Percentiles rank a stretch among this genome's conserved stretches.
Evolutionary conservation across 2,888 invertebrate species (phyloP).

Genomic region (Hirtodrosophila duncani): DNA sequence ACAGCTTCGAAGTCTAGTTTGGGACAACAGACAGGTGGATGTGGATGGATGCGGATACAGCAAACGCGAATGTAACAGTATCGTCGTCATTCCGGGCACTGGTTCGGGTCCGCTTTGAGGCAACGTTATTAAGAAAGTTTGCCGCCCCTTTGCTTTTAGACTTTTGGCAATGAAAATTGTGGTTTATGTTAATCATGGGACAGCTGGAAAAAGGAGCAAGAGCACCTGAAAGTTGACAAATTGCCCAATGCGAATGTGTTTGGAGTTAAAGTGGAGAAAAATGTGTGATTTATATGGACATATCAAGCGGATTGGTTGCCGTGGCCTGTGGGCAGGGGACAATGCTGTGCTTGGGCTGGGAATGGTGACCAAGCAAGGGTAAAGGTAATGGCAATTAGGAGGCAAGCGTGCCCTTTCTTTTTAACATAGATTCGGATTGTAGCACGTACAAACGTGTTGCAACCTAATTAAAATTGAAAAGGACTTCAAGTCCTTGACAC

Average conservation of each 20-base stretch:
- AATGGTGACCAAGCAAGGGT: constrained; percentile 28
- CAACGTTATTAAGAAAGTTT: constrained; percentile 63
- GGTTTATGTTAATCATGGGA: constrained; percentile 69
- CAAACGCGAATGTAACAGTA: constrained; percentile 4
- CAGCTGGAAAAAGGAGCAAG: constrained; percentile 23
- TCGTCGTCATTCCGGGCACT: constrained; percentile 11
- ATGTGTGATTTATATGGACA: constrained; percentile 34
- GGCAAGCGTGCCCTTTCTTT: constrained; percentile 13
- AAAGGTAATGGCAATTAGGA: constrained; percentile 48
- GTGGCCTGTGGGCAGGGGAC: neutral
- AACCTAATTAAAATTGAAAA: constrained; percentile 68
- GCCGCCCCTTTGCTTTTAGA: constrained; percentile 23
- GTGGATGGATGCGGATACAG: constrained; percentile 50
- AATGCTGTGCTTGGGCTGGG: constrained; percentile 9
- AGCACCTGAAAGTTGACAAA: constrained; percentile 59
- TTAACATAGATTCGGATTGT: constrained; percentile 32
- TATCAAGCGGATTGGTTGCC: neutral
- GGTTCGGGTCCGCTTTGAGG: too few species aligned
- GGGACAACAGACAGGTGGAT: constrained; percentile 16
- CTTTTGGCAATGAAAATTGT: constrained; percentile 52
- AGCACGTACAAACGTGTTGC: constrained; percentile 66
- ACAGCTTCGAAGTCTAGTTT: constrained; percentile 12
- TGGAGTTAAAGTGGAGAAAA: neutral
- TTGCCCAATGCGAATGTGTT: constrained; percentile 50
- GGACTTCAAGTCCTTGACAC: constrained; percentile 66